These are phyloP conservation scores for Phenganax marumi DNA, from an alignment of 92 coral and sea anemone species.

Conservation along the genomic window DNA sequence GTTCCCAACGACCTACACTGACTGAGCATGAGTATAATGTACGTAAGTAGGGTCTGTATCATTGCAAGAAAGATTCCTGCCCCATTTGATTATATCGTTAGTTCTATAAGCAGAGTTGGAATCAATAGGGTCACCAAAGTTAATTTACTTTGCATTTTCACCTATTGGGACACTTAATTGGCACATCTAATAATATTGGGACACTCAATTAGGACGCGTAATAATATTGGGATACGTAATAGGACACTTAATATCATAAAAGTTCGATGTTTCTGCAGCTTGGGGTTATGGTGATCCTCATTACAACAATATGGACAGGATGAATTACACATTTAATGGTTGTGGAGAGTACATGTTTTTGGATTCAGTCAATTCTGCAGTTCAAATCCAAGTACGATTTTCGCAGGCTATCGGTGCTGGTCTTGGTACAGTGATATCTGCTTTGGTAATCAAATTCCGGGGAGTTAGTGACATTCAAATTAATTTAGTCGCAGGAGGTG, in stretches of 20 bases:
- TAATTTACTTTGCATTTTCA: too few relatives aligned
- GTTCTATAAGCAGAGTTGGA: too few relatives aligned
- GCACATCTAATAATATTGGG: too few relatives aligned
- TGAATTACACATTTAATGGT: slow-evolving; percentile 34
- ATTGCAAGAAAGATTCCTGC: too few relatives aligned
- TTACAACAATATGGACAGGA: slow-evolving; percentile 19
- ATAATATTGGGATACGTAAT: not conserved
- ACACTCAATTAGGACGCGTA: not conserved
- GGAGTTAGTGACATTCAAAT: slow-evolving; percentile 17
- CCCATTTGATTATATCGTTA: too few relatives aligned
- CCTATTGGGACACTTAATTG: too few relatives aligned
- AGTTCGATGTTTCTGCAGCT: not conserved
- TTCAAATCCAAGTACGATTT: slow-evolving; percentile 26
- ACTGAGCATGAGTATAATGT: not conserved
- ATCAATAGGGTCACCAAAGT: too few relatives aligned
- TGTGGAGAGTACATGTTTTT: slow-evolving; percentile 27
- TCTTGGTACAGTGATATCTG: slow-evolving; percentile 27
- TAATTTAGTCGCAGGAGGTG: not conserved
- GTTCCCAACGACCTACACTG: too few relatives aligned
- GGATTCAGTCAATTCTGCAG: not conserved
- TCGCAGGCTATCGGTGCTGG: slow-evolving; percentile 6
- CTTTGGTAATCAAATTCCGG: not conserved
- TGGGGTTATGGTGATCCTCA: slow-evolving; percentile 37
- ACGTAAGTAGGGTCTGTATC: not conserved
- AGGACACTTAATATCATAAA: not conserved